Conservation (phyloP, 2,888 invertebrate genomes). For the Neuroscelio doddi region DNA sequence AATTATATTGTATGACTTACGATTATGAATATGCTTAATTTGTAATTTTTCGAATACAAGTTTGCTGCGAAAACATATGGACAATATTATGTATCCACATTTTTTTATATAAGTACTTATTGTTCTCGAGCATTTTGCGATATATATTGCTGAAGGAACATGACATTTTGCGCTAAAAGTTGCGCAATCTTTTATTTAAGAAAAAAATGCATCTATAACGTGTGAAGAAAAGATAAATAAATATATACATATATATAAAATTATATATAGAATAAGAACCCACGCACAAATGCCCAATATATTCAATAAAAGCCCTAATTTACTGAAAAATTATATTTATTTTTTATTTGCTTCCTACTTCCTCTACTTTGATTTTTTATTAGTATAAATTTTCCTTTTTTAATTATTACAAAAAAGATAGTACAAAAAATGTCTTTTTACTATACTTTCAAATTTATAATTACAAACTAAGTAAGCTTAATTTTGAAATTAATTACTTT, state of each 20-base stretch:
- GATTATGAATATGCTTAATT: neutral
- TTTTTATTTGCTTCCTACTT: no score
- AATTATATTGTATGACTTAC: no score
- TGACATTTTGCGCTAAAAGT: neutral
- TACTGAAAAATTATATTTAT: neutral
- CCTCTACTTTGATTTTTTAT: no score
- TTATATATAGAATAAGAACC: conserved; percentile 1
- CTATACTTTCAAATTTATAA: no score
- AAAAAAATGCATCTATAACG: conserved; percentile 2
- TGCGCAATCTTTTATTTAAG: neutral
- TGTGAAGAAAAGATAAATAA: conserved; percentile 6
- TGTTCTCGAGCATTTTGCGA: no score
- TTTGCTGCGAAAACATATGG: no score
- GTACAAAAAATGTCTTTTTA: no score
- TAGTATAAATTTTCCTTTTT: no score
- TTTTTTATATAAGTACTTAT: conserved; percentile 1
- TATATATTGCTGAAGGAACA: neutral
- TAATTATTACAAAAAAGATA: no score
- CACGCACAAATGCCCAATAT: conserved; percentile 14
- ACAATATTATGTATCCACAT: neutral
- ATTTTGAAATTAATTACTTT: no score
- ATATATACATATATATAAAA: conserved; percentile 5
- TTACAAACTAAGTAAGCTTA: no score
- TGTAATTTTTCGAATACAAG: neutral
- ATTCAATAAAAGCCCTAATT: conserved; percentile 12